Percentiles rank a stretch among this genome's conserved stretches.
Conservation (phyloP, 2,888 invertebrate species). For the Acleris emargana region DNA sequence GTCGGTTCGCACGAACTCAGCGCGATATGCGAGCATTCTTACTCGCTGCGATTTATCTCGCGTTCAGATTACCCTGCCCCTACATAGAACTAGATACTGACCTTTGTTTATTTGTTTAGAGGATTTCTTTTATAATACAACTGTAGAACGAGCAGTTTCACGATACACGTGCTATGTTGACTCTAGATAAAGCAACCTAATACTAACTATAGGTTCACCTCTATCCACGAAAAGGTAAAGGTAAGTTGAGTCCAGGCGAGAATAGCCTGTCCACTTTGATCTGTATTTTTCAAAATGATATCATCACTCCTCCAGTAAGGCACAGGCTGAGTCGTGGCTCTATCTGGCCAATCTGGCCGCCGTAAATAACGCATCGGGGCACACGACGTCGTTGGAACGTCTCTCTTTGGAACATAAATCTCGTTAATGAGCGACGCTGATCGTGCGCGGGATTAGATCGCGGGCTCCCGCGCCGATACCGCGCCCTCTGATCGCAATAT, state of each 20-base stretch:
- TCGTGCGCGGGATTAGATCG: slow-evolving; percentile 73
- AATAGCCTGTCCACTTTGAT: background rate
- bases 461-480: slow-evolving; percentile 38
- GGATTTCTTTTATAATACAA: slow-evolving; percentile 23
- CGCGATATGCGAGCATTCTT: slow-evolving; percentile 58
- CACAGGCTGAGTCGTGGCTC: slow-evolving; percentile 43
- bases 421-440: slow-evolving; percentile 79
- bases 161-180: background rate
- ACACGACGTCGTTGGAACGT: slow-evolving; percentile 69
- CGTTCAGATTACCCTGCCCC: slow-evolving; percentile 57
- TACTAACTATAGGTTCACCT: background rate
- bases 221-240: no score
- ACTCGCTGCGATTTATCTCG: slow-evolving; percentile 55
- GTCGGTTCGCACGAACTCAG: slow-evolving; percentile 66
- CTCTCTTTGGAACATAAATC: slow-evolving; percentile 78
- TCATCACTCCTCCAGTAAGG: slow-evolving; percentile 31
- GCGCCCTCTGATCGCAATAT: slow-evolving; percentile 31
- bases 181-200: background rate
- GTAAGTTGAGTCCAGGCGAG: no score
- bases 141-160: slow-evolving; percentile 11
- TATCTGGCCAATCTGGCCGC: slow-evolving; percentile 67
- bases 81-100: slow-evolving; percentile 40
- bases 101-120: slow-evolving; percentile 32
- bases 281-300: slow-evolving; percentile 23
- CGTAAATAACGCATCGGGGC: slow-evolving; percentile 73